These are phyloP conservation scores for Lasaia peninsularis DNA, from an alignment of 1,140 invertebrate species.

Conservation along the genomic window DNA sequence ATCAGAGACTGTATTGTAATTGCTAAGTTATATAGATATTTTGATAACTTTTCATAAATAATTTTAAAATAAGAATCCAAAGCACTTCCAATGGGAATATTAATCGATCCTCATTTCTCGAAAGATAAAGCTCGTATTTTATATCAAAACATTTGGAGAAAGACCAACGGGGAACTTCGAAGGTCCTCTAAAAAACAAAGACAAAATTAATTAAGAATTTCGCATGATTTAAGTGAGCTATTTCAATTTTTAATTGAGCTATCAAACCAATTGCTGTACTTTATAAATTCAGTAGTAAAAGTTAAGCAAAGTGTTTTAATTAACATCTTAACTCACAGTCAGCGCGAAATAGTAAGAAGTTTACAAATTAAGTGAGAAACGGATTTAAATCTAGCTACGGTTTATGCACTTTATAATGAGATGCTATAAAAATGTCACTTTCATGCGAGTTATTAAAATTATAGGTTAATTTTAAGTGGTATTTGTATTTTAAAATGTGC, in stretches of 20 bases:
- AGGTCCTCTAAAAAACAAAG: slow-evolving; percentile 8
- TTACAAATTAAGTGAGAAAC: slow-evolving; percentile 70
- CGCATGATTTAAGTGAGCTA: slow-evolving; percentile 31
- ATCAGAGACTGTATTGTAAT: no score
- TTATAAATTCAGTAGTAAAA: slow-evolving; percentile 71
- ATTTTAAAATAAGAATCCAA: slow-evolving; percentile 5
- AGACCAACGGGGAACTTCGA: background rate
- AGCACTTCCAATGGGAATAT: background rate
- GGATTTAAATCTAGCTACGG: slow-evolving; percentile 47
- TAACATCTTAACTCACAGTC: slow-evolving; percentile 63
- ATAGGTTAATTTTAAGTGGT: no score
- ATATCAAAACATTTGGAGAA: slow-evolving; percentile 4
- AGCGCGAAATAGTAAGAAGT: slow-evolving; percentile 61
- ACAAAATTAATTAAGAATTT: slow-evolving; percentile 10
- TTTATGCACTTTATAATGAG: slow-evolving; percentile 43
- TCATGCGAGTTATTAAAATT: background rate
- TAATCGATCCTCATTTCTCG: slow-evolving; percentile 8
- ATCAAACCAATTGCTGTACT: slow-evolving; percentile 67
- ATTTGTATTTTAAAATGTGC: no score
- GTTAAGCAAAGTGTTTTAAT: slow-evolving; percentile 70
- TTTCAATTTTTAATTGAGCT: slow-evolving; percentile 69
- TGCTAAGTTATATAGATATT: no score
- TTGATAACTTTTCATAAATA: no score
- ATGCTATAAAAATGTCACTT: slow-evolving; percentile 1
- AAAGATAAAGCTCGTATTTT: background rate